A percentile compares a stretch with the other conserved stretches of the same genome.
These are phyloP conservation scores for Heliconius congener DNA, from an alignment of 1,140 invertebrate species.

Conservation along the genomic window DNA sequence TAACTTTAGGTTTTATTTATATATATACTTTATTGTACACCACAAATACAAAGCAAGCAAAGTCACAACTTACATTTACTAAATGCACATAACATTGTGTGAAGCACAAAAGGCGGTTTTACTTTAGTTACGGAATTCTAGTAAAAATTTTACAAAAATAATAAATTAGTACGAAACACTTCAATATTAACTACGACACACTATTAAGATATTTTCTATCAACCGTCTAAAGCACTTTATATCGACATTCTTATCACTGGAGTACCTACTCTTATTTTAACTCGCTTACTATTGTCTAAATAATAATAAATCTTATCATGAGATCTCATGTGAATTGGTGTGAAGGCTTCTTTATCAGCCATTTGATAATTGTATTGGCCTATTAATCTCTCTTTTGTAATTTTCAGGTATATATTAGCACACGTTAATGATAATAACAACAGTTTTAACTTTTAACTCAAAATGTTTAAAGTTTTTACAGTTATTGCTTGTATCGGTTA, in stretches of 20 bases:
- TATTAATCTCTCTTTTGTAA: conserved; percentile 64
- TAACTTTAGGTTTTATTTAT: too few species aligned
- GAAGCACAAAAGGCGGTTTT: too few species aligned
- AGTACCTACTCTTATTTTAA: not conserved
- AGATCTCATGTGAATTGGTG: conserved; percentile 54
- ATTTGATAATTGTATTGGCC: conserved; percentile 62
- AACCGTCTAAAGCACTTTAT: not conserved
- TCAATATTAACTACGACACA: not conserved
- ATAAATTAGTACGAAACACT: not conserved
- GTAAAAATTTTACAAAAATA: too few species aligned
- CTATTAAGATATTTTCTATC: not conserved
- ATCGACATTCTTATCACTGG: not conserved
- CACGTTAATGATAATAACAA: conserved; percentile 21
- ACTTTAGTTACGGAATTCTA: too few species aligned
- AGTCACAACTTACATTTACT: too few species aligned
- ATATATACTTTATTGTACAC: too few species aligned
- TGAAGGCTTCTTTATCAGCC: conserved; percentile 63
- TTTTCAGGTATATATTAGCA: conserved; percentile 54
- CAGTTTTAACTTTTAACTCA: conserved; percentile 45
- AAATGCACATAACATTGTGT: too few species aligned
- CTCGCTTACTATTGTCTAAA: conserved; percentile 22
- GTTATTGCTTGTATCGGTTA: conserved; percentile 47
- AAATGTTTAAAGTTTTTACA: conserved; percentile 50
- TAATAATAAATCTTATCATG: conserved; percentile 42
- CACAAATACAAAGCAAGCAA: too few species aligned